Conservation (phyloP, 2,113 vertebrate species). For the Ciconia stormi region DNA sequence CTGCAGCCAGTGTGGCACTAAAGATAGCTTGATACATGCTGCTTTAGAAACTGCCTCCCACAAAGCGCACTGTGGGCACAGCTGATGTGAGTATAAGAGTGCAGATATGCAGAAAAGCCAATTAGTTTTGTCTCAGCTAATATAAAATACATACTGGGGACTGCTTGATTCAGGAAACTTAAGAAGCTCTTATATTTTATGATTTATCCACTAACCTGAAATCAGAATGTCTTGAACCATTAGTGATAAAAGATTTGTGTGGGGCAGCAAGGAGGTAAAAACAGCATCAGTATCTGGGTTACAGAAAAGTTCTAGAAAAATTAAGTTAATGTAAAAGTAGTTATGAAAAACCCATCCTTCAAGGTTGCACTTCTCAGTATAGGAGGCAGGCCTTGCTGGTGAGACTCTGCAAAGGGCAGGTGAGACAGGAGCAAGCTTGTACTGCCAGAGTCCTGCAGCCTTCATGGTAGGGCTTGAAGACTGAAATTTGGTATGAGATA, state of each 20-base stretch:
- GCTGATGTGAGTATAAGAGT: background rate
- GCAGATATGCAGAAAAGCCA: background rate
- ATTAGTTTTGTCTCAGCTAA: slow-evolving; percentile 23
- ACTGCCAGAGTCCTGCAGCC: background rate
- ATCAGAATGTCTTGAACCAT: background rate
- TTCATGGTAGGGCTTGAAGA: background rate
- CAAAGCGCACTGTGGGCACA: background rate
- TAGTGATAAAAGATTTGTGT: background rate
- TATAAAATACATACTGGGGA: background rate
- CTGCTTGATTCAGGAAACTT: background rate
- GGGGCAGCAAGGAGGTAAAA: background rate
- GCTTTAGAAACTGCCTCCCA: background rate
- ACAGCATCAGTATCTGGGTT: background rate
- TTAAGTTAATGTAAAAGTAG: background rate
- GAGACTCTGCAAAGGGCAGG: background rate
- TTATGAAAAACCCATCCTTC: background rate
- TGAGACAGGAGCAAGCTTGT: background rate
- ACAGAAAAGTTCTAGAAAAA: background rate
- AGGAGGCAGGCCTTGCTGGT: background rate
- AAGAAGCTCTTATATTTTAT: background rate
- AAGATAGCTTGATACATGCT: background rate
- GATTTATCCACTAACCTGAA: background rate
- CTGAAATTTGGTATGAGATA: background rate
- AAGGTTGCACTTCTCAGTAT: background rate
- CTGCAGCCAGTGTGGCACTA: background rate